phyloP scores from a whole-genome alignment of 2,113 vertebrate species.

The Plotosus lineatus region DNA sequence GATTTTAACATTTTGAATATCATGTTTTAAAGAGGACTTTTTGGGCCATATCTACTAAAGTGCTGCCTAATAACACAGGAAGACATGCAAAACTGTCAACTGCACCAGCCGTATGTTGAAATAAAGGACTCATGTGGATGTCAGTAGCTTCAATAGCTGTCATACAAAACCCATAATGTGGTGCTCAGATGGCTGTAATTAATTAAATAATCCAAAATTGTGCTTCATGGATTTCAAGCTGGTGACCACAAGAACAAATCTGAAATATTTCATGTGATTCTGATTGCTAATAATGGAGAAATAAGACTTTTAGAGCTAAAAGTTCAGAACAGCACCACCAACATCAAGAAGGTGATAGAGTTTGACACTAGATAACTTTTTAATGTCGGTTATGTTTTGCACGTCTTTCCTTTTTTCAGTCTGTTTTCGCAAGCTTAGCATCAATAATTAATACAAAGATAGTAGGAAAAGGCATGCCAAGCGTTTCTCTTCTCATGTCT shows the following conservation, averaged over 20 bases:
- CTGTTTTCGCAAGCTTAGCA: not conserved
- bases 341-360: too few species aligned
- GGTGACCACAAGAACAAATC: too few species aligned
- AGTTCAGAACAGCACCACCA: too few species aligned
- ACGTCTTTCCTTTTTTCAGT: not conserved
- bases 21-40: not conserved
- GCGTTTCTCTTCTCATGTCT: too few species aligned
- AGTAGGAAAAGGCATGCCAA: not conserved
- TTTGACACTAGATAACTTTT: too few species aligned
- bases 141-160: not conserved
- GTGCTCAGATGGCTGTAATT: not conserved
- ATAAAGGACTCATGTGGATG: not conserved
- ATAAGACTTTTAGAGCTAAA: too few species aligned
- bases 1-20: not conserved
- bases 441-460: not conserved
- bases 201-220: too few species aligned
- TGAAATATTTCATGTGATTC: too few species aligned
- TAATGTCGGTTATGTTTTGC: not conserved
- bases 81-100: not conserved
- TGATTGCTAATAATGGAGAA: not conserved
- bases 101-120: not conserved
- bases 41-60: slow-evolving; percentile 8
- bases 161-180: not conserved
- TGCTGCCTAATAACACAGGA: not conserved
- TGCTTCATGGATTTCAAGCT: too few species aligned